Conservation (phyloP, 2,888 invertebrate genomes). For the Seira musarum region DNA sequence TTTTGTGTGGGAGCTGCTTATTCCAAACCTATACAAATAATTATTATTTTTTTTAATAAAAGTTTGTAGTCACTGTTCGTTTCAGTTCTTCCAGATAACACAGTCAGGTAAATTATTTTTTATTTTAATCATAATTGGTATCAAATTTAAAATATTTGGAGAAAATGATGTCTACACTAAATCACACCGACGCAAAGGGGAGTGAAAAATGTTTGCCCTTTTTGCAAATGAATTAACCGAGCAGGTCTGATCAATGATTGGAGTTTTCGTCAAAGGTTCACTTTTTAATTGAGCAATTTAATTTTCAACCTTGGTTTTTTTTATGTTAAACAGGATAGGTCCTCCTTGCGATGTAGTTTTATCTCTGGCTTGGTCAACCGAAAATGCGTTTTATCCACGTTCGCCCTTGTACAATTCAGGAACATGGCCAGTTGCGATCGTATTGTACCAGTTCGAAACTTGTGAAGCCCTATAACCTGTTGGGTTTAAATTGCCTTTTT, state of each 20-base stretch:
- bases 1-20: too few relatives aligned
- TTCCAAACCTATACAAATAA: too few relatives aligned
- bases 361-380: background rate
- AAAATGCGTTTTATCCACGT: conserved; percentile 27
- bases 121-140: background rate
- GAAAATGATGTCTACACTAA: conserved; percentile 39
- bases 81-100: too few relatives aligned
- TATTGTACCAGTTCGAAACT: conserved; percentile 67
- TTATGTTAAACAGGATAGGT: conserved; percentile 9
- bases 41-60: too few relatives aligned
- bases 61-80: too few relatives aligned
- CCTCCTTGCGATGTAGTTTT: too few relatives aligned
- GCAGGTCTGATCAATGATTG: conserved; percentile 42
- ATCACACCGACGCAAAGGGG: conserved; percentile 46
- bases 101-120: background rate
- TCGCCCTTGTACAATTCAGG: conserved; percentile 68
- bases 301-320: conserved; percentile 9
- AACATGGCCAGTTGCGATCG: conserved; percentile 66
- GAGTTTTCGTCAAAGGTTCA: background rate
- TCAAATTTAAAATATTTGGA: background rate
- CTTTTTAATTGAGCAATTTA: too few relatives aligned
- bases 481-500: too few relatives aligned
- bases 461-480: conserved; percentile 62
- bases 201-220: conserved; percentile 45
- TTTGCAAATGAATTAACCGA: conserved; percentile 41